Conservation (phyloP, 2,113 vertebrate genomes). For the Myrmecophaga tridactyla region DNA sequence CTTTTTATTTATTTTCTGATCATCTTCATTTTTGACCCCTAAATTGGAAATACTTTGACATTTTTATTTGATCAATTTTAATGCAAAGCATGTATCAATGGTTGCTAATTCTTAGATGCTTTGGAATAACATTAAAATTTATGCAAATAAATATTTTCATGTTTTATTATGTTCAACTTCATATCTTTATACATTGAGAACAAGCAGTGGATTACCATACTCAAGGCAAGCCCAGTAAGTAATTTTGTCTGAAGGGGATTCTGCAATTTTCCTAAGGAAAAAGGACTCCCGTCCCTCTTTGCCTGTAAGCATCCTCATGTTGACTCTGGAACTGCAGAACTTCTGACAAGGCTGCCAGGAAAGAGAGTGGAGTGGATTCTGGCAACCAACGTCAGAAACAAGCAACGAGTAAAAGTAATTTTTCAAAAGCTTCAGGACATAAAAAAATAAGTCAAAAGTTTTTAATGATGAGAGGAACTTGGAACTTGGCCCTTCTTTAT, state of each 20-base stretch:
- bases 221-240: background rate
- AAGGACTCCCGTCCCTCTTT: background rate
- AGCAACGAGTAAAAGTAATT: background rate
- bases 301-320: background rate
- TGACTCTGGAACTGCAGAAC: conserved; percentile 8
- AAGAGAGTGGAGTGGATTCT: background rate
- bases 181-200: background rate
- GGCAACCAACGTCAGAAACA: background rate
- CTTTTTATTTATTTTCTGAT: background rate
- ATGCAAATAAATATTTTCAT: background rate
- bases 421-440: background rate
- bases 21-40: background rate
- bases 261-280: background rate
- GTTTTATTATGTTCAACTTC: background rate
- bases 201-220: background rate
- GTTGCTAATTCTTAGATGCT: background rate
- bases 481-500: background rate
- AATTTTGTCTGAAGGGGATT: conserved; percentile 9
- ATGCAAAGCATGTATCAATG: background rate
- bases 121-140: background rate
- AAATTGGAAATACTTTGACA: background rate
- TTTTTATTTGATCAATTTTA: background rate
- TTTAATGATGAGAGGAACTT: conserved; percentile 39
- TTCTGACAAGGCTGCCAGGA: background rate
- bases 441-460: conserved; percentile 9